Evolutionary conservation across 2,113 vertebrate genomes (phyloP).

Genomic region (Galemys pyrenaicus): DNA sequence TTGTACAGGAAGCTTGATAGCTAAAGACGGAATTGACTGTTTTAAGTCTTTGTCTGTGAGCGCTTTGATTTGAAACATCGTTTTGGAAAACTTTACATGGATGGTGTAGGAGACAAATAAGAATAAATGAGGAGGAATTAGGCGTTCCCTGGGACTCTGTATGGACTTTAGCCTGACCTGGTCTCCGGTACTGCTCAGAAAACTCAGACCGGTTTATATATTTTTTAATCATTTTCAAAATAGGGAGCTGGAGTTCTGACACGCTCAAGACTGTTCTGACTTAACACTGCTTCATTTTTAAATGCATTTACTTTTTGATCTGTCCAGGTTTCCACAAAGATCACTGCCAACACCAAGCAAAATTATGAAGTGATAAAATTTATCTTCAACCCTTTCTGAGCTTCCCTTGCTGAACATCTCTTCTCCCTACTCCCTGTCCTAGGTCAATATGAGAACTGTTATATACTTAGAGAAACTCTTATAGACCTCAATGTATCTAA

Average conservation of each 20-base stretch:
- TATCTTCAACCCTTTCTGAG: not conserved
- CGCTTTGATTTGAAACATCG: not conserved
- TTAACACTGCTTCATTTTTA: not conserved
- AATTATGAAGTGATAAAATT: not conserved
- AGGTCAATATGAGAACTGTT: not conserved
- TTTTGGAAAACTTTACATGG: not conserved
- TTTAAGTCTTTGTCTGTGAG: not conserved
- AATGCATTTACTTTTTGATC: not conserved
- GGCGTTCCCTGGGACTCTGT: not conserved
- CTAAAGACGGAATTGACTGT: not conserved
- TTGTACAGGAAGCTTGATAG: not conserved
- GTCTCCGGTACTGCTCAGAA: not conserved
- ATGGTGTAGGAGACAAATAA: not conserved
- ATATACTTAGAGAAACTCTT: slow-evolving; percentile 4
- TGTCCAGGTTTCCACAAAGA: not conserved
- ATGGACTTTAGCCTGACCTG: not conserved
- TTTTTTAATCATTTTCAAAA: not conserved
- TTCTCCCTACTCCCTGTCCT: not conserved
- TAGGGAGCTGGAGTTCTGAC: not conserved
- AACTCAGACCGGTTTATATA: not conserved
- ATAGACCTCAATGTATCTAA: not conserved
- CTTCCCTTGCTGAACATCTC: not conserved
- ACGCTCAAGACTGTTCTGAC: not conserved
- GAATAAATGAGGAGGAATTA: not conserved
- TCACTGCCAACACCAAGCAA: not conserved